Percentiles rank a stretch among this genome's conserved stretches.
These are phyloP conservation scores for Sciurus niger DNA, from an alignment of 2,113 vertebrate genomes.

Conservation along the genomic window DNA sequence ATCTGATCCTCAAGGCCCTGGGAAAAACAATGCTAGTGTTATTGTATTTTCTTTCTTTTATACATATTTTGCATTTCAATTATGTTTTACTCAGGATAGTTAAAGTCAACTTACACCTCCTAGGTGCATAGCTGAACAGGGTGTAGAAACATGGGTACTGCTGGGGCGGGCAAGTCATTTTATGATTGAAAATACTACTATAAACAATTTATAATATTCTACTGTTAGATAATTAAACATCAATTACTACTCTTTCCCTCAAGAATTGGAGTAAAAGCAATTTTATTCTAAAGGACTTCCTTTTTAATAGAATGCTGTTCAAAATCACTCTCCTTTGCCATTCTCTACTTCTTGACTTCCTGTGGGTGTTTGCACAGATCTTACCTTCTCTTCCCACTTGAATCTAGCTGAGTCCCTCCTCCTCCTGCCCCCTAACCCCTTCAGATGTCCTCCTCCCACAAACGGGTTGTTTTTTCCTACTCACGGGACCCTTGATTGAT, in stretches of 20 bases:
- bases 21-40: background rate
- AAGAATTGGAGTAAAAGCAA: constrained; percentile 17
- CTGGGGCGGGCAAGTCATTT: background rate
- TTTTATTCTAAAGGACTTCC: constrained; percentile 52
- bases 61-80: background rate
- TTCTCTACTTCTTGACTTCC: background rate
- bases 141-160: background rate
- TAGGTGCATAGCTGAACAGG: background rate
- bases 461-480: background rate
- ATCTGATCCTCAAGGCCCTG: background rate
- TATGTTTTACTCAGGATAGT: background rate
- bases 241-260: constrained; percentile 8
- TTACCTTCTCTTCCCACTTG: background rate
- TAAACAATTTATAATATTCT: constrained; percentile 50
- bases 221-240: background rate
- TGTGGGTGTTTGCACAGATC: background rate
- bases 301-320: background rate
- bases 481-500: background rate
- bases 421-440: background rate
- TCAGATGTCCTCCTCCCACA: background rate
- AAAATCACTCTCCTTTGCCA: background rate
- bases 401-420: background rate
- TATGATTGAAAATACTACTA: constrained; percentile 20
- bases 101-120: constrained; percentile 55
- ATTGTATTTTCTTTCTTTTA: constrained; percentile 44